Conservation (phyloP, 2,888 invertebrate species). For the Oscheius sp. region DNA sequence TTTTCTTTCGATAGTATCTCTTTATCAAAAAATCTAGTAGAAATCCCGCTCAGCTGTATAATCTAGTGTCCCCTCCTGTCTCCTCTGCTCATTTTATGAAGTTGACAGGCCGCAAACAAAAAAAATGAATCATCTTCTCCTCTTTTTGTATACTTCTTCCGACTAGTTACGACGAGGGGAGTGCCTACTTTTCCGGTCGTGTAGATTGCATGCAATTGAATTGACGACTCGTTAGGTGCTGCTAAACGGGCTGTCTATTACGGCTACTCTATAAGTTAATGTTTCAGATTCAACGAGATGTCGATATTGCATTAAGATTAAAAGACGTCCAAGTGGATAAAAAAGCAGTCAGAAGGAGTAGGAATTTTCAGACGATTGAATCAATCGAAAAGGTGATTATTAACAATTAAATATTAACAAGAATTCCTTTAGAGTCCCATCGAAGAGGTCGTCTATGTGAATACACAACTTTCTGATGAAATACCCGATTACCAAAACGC, state of each 20-base stretch:
- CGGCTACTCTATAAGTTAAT: not conserved
- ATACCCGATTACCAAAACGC: slow-evolving; percentile 64
- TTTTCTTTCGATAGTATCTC: too few relatives aligned
- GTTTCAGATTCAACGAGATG: slow-evolving; percentile 23
- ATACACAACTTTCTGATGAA: slow-evolving; percentile 44
- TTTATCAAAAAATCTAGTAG: too few relatives aligned
- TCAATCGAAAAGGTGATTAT: not conserved
- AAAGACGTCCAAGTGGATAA: slow-evolving; percentile 14
- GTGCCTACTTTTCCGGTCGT: not conserved
- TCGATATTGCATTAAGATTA: slow-evolving; percentile 18
- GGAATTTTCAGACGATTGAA: not conserved
- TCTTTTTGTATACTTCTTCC: not conserved
- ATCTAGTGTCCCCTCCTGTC: too few relatives aligned
- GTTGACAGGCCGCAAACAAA: not conserved
- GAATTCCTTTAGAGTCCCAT: slow-evolving; percentile 24
- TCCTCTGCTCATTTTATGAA: not conserved
- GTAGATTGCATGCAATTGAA: slow-evolving; percentile 17
- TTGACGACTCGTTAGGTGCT: slow-evolving; percentile 18
- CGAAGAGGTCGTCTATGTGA: slow-evolving; percentile 65
- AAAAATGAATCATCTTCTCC: not conserved
- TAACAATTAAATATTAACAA: not conserved
- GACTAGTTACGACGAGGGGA: not conserved
- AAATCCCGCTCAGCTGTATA: too few relatives aligned
- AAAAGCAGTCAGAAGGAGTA: not conserved
- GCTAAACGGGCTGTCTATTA: not conserved